These are phyloP conservation scores for Heliconius sara DNA, from an alignment of 2,888 invertebrate genomes.

Conservation along the genomic window DNA sequence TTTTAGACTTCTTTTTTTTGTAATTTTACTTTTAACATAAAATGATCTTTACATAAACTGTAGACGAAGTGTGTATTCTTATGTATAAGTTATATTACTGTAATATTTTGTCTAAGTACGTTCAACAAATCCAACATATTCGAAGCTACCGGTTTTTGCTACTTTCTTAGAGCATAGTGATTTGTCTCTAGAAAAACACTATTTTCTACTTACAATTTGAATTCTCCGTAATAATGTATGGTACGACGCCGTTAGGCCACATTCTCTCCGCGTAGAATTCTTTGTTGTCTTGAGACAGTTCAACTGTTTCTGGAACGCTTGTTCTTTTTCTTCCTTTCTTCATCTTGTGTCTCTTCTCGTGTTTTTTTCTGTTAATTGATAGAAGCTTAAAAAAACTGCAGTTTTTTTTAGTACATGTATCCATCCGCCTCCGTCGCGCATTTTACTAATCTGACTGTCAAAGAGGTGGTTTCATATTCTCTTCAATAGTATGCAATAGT, in stretches of 20 bases:
- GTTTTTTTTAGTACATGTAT: no score
- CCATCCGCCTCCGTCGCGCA: no score
- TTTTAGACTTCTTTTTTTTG: background rate
- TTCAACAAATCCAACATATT: no score
- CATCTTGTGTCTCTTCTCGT: constrained; percentile 26
- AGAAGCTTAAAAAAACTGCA: constrained; percentile 2
- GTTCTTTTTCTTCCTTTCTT: constrained; percentile 28
- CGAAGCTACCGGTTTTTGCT: no score
- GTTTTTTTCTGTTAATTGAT: constrained; percentile 31
- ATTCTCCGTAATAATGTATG: constrained; percentile 58
- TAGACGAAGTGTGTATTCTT: no score
- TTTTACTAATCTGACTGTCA: no score
- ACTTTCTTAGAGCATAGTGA: background rate
- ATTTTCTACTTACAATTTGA: constrained; percentile 58
- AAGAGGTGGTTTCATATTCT: no score
- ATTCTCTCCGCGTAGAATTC: constrained; percentile 71
- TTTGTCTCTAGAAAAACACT: background rate
- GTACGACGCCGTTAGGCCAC: constrained; percentile 65
- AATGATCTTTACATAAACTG: no score
- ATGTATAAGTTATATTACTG: background rate
- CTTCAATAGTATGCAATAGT: background rate
- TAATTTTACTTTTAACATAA: background rate
- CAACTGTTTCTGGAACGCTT: constrained; percentile 54
- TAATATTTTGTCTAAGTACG: no score
- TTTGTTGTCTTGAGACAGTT: constrained; percentile 59